phyloP scores from a whole-genome alignment of 2,113 vertebrate species.

The Condylura cristata region DNA sequence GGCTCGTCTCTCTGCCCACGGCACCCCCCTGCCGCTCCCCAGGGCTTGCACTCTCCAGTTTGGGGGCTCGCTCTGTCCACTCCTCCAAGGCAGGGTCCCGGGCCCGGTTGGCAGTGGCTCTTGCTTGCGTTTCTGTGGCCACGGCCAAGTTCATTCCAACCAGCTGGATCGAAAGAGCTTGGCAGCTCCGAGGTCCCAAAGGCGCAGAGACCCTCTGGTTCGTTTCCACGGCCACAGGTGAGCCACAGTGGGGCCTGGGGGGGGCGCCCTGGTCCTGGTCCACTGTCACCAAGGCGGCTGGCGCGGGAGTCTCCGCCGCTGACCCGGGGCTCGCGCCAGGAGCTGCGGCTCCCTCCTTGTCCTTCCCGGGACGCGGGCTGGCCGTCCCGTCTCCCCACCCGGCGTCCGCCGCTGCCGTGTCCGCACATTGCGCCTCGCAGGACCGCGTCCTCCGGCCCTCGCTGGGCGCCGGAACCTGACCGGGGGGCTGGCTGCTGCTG shows the following conservation, averaged over 20 bases:
- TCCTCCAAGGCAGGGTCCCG: neutral
- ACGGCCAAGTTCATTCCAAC: neutral
- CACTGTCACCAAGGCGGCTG: neutral
- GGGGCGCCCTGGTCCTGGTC: neutral
- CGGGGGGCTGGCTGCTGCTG: slow-evolving; percentile 65
- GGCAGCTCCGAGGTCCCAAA: neutral
- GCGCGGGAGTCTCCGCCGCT: neutral
- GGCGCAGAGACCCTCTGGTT: neutral
- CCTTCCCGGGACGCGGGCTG: neutral
- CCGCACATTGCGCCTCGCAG: slow-evolving; percentile 62
- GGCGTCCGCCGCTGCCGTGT: neutral
- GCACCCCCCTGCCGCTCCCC: neutral
- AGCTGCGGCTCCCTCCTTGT: slow-evolving; percentile 18
- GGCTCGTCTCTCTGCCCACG: neutral
- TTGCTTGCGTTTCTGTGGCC: neutral
- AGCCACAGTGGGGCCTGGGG: neutral
- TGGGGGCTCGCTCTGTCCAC: fast-evolving
- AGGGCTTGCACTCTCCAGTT: neutral
- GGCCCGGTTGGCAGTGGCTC: neutral
- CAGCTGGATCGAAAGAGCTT: neutral
- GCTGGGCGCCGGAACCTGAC: neutral
- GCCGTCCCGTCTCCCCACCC: neutral
- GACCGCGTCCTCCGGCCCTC: slow-evolving; percentile 72
- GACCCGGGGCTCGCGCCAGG: fast-evolving
- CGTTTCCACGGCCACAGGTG: neutral